Conservation (phyloP, 2,888 invertebrate genomes). For the Hydropsyche betteni region DNA sequence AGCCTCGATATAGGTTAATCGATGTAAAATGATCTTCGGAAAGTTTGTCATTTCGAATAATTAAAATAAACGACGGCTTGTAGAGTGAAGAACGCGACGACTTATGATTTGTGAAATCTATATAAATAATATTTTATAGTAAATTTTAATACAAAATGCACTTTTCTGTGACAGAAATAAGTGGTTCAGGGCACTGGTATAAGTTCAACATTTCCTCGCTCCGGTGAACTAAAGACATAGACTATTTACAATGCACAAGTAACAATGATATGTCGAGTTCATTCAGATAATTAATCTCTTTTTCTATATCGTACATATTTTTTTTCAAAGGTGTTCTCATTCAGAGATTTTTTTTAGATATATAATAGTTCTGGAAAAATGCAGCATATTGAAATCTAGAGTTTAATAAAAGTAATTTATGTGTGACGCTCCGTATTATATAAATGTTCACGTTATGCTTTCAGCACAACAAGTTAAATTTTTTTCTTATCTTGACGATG, state of each 20-base stretch:
- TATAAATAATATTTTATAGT: no score
- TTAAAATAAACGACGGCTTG: no score
- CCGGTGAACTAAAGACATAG: slow-evolving; percentile 21
- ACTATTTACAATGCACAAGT: not conserved
- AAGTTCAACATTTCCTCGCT: slow-evolving; percentile 23
- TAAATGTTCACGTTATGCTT: slow-evolving; percentile 30
- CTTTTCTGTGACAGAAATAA: slow-evolving; percentile 12
- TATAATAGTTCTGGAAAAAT: no score
- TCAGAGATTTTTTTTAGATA: no score
- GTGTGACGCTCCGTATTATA: no score
- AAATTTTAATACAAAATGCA: no score
- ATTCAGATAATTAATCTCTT: slow-evolving; percentile 10
- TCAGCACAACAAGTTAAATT: slow-evolving; percentile 19
- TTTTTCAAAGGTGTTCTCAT: not conserved
- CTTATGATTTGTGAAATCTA: no score
- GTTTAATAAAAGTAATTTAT: no score
- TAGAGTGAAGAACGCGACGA: no score
- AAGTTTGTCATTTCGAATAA: no score
- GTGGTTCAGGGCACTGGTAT: not conserved
- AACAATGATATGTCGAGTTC: slow-evolving; percentile 21
- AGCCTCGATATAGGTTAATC: slow-evolving; percentile 9
- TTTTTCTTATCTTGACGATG: not conserved
- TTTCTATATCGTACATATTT: slow-evolving; percentile 1
- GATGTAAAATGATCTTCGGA: not conserved
- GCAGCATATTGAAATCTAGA: no score